These are phyloP conservation scores for Leptopilina drosophilae DNA, from an alignment of 2,888 invertebrate species.

Conservation along the genomic window DNA sequence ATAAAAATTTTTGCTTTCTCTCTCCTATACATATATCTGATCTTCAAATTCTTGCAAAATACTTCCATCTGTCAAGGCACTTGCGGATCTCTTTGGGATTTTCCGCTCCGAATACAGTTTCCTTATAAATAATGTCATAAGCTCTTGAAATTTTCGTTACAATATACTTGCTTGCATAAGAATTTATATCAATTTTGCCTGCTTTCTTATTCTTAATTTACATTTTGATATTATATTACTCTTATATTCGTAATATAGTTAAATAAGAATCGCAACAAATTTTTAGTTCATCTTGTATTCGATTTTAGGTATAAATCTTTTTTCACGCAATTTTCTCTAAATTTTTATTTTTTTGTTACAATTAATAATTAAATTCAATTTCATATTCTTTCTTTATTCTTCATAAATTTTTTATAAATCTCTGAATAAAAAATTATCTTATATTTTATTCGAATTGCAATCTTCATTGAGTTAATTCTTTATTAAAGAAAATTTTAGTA, in stretches of 20 bases:
- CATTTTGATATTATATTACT: background rate
- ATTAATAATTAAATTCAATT: too few species aligned
- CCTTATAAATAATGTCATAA: background rate
- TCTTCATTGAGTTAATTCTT: too few species aligned
- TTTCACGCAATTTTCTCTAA: too few species aligned
- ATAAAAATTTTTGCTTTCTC: conserved; percentile 64
- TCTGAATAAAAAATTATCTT: too few species aligned
- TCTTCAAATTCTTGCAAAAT: conserved; percentile 18
- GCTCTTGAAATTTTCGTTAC: background rate
- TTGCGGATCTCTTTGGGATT: background rate
- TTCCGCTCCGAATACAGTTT: conserved; percentile 16
- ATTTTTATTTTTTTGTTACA: too few species aligned
- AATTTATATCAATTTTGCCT: background rate
- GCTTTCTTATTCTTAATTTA: background rate
- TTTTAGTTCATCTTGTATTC: too few species aligned
- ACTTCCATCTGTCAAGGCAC: conserved; percentile 12
- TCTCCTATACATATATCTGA: conserved; percentile 56
- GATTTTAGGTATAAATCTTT: too few species aligned
- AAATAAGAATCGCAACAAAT: too few species aligned
- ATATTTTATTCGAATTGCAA: too few species aligned
- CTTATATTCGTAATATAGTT: background rate
- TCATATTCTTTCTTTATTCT: too few species aligned
- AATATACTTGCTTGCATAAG: background rate
- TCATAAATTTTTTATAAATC: too few species aligned
- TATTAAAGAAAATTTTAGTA: too few species aligned